Percentiles rank a stretch among this genome's conserved stretches.
These are phyloP conservation scores for Melanostoma scalare DNA, from an alignment of 2,888 invertebrate species.

Conservation along the genomic window DNA sequence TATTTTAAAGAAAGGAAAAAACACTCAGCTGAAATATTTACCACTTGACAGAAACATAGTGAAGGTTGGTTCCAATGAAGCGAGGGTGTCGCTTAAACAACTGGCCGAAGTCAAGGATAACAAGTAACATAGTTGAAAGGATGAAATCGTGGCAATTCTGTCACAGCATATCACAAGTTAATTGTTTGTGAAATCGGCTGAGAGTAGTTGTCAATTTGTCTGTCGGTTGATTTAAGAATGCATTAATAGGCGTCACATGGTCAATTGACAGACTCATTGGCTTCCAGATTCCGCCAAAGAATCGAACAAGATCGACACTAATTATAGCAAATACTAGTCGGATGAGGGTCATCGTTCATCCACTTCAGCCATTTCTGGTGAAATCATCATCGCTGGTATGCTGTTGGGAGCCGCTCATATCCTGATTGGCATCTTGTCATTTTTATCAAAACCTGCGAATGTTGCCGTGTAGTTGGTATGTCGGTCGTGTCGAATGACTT, in stretches of 20 bases:
- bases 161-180: constrained; percentile 63
- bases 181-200: constrained; percentile 45
- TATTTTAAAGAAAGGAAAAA: constrained; percentile 14
- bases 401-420: constrained; percentile 38
- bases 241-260: constrained; percentile 59
- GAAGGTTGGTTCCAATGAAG: constrained; percentile 35
- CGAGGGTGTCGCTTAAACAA: constrained; percentile 46
- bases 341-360: constrained; percentile 50
- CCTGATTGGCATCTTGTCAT: constrained; percentile 67
- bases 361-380: constrained; percentile 42
- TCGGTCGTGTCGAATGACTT: constrained; percentile 49
- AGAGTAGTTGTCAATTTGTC: constrained; percentile 54
- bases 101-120: constrained; percentile 24
- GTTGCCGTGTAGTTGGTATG: constrained; percentile 51
- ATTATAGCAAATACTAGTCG: constrained; percentile 57
- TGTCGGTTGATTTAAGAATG: constrained; percentile 37
- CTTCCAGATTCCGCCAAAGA: constrained; percentile 47
- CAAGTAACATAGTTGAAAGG: not conserved
- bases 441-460: constrained; percentile 66
- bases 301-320: constrained; percentile 49
- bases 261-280: constrained; percentile 45
- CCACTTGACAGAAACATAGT: constrained; percentile 10
- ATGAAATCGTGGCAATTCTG: constrained; percentile 28
- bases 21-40: constrained; percentile 11
- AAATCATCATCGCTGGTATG: constrained; percentile 56